Evolutionary conservation across 2,113 vertebrate genomes (phyloP), one percentile per base, ranked within the genome.

Genomic region (Centropus bengalensis): DNA sequence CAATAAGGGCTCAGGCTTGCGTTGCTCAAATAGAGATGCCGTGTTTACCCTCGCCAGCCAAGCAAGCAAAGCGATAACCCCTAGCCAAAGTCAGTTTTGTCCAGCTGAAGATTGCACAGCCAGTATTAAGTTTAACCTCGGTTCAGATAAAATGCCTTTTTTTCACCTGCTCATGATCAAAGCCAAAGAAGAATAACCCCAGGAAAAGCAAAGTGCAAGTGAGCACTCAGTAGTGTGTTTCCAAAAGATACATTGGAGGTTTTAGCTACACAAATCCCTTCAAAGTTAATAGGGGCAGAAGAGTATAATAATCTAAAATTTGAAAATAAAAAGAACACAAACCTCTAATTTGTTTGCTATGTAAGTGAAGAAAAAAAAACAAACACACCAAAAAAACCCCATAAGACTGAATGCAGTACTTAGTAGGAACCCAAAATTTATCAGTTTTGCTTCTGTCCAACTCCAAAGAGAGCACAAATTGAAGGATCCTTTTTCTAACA

Each of bases 211-310:
- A 9, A 44, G 44, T 1, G n/a, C 6, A 10, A 55, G n/a, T 2
- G 4, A 51, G 27, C 1, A 0, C 11, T 32, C n/a, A 14, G 27
- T 45, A 13, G 12, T 2, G 7, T 73, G 17, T 15, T 52, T 70
- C 33, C 7, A 12, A 40, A 68, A 47, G 82, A 33, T 6, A 7
- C 8, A 5, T 6, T 0, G 0, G 51, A 30, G 30, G 38, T 16
- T 73, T 89, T 28, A 38, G 55, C 27, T 12, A 12, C 1, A 6
- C 8, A 20, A 51, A 68, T 14, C 22, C 47, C 20, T 62, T 30
- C 22, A 0, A n/a, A 67, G 55, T 12, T 38, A 59, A 16, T 1
- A 7, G 5, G 6, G 18, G 14, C 0, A 0, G 8, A 62, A 52
- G 12, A 5, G 52, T 26, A 70, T 56, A 82, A 49, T 56, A n/a